phyloP scores from a whole-genome alignment of 2,113 vertebrate species.

The Eclectus roratus region DNA sequence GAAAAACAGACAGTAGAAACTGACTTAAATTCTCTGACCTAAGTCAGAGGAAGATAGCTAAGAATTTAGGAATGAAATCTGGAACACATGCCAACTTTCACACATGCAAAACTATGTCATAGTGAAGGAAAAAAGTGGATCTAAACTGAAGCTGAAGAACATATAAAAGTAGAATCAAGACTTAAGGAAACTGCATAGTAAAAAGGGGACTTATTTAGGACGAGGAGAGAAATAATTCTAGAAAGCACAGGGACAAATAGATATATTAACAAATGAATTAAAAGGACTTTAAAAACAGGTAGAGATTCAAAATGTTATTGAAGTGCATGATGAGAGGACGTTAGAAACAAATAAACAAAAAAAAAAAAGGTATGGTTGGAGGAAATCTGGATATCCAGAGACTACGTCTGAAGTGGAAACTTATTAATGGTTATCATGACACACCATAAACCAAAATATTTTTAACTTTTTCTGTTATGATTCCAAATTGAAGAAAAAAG shows the following conservation, averaged over 20 bases:
- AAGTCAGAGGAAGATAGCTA: neutral
- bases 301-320: neutral
- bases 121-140: neutral
- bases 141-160: neutral
- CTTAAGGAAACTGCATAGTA: neutral
- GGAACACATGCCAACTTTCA: neutral
- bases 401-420: neutral
- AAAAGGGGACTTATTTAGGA: neutral
- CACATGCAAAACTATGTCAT: neutral
- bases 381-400: neutral
- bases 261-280: neutral
- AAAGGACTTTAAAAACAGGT: neutral
- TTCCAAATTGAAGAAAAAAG: neutral
- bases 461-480: neutral
- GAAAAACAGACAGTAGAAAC: neutral
- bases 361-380: neutral
- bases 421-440: neutral
- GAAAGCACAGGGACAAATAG: neutral
- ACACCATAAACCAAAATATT: neutral
- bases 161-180: neutral
- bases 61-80: neutral
- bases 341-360: neutral
- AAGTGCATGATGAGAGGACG: neutral
- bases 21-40: neutral
- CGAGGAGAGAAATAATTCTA: neutral